phyloP scores from a whole-genome alignment of 2,113 vertebrate genomes.

The Colistium nudipinnis region DNA sequence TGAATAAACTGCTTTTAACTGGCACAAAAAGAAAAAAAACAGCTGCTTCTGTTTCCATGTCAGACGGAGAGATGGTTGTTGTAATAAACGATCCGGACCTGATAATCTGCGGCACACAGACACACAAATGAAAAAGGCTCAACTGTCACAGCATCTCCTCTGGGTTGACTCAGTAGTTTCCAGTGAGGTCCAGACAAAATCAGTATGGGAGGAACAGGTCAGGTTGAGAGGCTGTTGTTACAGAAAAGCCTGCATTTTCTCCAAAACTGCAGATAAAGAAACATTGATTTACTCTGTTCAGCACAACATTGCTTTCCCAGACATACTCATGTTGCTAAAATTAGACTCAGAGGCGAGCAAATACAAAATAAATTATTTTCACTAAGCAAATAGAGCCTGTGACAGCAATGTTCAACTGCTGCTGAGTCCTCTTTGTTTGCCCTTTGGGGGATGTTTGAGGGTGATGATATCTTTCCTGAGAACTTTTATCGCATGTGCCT shows the following conservation, averaged over 20 bases:
- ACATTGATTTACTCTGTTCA: constrained; percentile 70
- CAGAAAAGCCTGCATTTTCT: constrained; percentile 56
- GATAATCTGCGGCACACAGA: neutral
- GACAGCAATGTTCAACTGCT: constrained; percentile 30
- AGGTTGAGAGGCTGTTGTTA: constrained; percentile 44
- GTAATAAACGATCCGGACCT: too few species aligned
- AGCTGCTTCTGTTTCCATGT: too few species aligned
- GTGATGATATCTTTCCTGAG: constrained; percentile 23
- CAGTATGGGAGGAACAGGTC: constrained; percentile 24
- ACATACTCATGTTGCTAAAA: constrained; percentile 62
- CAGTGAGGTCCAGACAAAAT: constrained; percentile 6
- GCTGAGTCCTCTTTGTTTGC: constrained; percentile 18
- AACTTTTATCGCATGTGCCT: constrained; percentile 4
- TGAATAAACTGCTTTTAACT: too few species aligned
- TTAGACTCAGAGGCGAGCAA: constrained; percentile 55
- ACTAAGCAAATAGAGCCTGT: constrained; percentile 9
- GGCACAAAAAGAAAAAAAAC: too few species aligned
- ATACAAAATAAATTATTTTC: constrained; percentile 29
- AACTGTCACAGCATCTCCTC: neutral
- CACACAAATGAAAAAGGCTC: neutral
- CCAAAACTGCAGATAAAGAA: constrained; percentile 67
- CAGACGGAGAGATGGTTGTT: too few species aligned
- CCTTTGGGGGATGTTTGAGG: constrained; percentile 7
- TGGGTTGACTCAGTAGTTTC: constrained; percentile 34
- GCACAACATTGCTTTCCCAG: constrained; percentile 56